A percentile compares a stretch with the other conserved stretches of the same genome.
These are phyloP conservation scores for Bolinopsis microptera DNA, from an alignment of 37 sponge, comb jelly and placozoan species.

Conservation along the genomic window DNA sequence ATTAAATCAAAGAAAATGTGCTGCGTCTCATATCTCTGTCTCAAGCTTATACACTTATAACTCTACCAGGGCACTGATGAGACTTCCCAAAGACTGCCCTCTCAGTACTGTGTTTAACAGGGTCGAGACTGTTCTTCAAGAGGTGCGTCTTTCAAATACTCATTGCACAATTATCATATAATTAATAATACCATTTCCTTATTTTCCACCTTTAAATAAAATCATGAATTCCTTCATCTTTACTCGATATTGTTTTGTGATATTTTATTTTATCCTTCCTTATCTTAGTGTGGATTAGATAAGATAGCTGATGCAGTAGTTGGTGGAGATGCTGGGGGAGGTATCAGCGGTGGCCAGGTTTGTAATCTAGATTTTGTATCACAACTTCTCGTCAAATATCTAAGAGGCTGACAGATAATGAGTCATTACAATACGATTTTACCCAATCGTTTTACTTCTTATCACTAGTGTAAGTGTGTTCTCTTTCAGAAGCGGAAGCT, in stretches of 20 bases:
- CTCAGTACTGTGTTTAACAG: constrained; percentile 9
- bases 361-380: neutral
- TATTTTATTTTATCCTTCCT: no score
- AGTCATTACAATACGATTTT: no score
- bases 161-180: neutral
- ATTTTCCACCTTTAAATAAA: no score
- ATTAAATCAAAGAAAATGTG: neutral
- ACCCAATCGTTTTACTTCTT: no score
- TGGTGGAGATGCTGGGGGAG: constrained; percentile 75
- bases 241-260: no score
- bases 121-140: neutral
- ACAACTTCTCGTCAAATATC: neutral
- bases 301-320: constrained; percentile 76
- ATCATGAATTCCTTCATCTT: no score
- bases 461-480: no score
- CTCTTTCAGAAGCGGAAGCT: constrained; percentile 73
- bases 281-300: constrained; percentile 72
- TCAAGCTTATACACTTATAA: neutral
- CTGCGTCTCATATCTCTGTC: neutral
- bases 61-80: constrained; percentile 1
- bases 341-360: constrained; percentile 95
- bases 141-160: neutral
- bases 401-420: neutral
- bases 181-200: no score
- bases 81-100: constrained; percentile 19